Percentiles rank a stretch among this genome's conserved stretches.
Evolutionary conservation across 2,797 vertebrate genomes (phyloP).

Genomic region (Acridotheres tristis): DNA sequence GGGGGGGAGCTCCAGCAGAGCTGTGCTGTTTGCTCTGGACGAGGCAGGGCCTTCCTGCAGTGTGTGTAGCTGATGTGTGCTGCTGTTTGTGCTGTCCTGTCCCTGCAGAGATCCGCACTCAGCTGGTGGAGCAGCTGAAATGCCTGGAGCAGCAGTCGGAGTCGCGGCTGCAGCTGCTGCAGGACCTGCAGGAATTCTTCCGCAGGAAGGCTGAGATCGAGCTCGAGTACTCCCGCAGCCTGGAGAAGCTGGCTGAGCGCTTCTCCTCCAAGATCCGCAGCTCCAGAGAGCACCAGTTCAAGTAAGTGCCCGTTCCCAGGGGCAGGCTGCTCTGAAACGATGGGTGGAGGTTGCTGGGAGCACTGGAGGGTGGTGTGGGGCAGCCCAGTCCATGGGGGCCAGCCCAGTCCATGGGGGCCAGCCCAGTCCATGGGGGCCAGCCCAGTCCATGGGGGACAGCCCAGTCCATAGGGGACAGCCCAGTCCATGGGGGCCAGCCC

Average conservation of each 20-base stretch:
- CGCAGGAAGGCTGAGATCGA: slow-evolving; percentile 97
- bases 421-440: background rate
- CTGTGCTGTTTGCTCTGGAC: background rate
- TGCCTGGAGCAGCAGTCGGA: slow-evolving; percentile 98
- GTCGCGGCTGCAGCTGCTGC: slow-evolving; percentile 93
- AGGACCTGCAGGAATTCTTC: slow-evolving; percentile 99
- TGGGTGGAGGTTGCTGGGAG: background rate
- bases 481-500: background rate
- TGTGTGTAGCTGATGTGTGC: background rate
- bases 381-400: background rate
- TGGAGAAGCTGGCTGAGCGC: slow-evolving; percentile 95
- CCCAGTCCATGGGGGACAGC: accelerated
- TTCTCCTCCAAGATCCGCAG: slow-evolving; percentile 97
- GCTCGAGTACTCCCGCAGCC: slow-evolving; percentile 93
- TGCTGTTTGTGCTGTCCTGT: background rate
- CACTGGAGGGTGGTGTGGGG: background rate
- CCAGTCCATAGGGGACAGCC: background rate
- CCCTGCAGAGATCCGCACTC: slow-evolving; percentile 91
- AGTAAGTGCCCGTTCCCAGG: slow-evolving; percentile 78
- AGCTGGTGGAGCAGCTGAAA: slow-evolving; percentile 97
- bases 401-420: too few species aligned
- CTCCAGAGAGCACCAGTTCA: slow-evolving; percentile 94
- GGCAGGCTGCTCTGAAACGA: accelerated
- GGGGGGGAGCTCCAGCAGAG: background rate
- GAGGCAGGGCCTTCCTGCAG: background rate